Evolutionary conservation across 2,888 invertebrate species (phyloP).

Genomic region (Pharmacophagus antenor): DNA sequence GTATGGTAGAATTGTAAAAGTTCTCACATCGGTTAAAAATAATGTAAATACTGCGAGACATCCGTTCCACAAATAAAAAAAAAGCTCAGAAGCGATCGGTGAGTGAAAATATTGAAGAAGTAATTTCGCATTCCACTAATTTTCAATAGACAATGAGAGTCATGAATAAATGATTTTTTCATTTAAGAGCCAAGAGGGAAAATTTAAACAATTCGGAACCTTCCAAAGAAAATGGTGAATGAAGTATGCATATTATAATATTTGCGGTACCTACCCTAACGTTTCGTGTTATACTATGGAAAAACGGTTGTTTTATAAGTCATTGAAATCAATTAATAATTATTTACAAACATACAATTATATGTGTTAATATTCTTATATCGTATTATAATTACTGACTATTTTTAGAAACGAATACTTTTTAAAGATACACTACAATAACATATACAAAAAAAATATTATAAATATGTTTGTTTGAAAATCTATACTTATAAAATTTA

Average conservation of each 20-base stretch:
- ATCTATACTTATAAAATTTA: too few relatives aligned
- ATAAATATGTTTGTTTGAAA: too few relatives aligned
- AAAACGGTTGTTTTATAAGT: background rate
- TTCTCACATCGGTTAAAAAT: background rate
- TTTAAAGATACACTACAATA: too few relatives aligned
- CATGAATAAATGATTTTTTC: conserved; percentile 25
- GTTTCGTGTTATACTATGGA: background rate
- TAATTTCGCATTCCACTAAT: conserved; percentile 17
- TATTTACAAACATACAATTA: background rate
- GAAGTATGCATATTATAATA: conserved; percentile 11
- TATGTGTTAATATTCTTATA: too few relatives aligned
- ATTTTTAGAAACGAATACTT: too few relatives aligned
- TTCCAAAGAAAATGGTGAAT: conserved; percentile 14
- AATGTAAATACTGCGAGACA: background rate
- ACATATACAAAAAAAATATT: too few relatives aligned
- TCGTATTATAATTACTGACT: too few relatives aligned
- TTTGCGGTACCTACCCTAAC: background rate
- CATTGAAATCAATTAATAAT: too few relatives aligned
- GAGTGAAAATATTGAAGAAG: conserved; percentile 17
- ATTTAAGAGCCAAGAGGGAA: conserved; percentile 19
- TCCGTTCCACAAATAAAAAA: background rate
- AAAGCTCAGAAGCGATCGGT: background rate
- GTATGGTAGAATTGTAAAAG: background rate
- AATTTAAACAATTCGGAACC: conserved; percentile 18
- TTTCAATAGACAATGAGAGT: conserved; percentile 20